Evolutionary conservation across 2,113 vertebrate species (phyloP).

Genomic region (Anas platyrhynchos): DNA sequence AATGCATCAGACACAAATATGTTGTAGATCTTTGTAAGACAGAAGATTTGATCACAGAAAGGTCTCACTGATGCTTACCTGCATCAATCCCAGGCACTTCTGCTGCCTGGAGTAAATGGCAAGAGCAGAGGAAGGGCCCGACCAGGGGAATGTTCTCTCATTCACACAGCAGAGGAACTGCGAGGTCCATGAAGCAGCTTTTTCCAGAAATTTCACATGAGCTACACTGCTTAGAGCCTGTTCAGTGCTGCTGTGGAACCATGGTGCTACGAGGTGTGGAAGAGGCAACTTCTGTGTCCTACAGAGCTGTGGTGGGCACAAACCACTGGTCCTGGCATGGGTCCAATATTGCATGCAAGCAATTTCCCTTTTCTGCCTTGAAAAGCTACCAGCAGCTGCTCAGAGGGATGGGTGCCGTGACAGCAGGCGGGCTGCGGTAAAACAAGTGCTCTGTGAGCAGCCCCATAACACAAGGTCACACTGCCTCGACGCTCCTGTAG

Average conservation of each 20-base stretch:
- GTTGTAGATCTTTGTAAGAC: neutral
- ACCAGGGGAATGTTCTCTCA: neutral
- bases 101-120: constrained; percentile 7
- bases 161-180: neutral
- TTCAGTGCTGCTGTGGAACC: fast-evolving
- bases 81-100: neutral
- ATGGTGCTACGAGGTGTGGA: fast-evolving
- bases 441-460: neutral
- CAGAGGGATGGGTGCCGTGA: neutral
- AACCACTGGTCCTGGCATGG: neutral
- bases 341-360: neutral
- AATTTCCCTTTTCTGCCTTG: neutral
- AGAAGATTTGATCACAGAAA: neutral
- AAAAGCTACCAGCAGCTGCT: neutral
- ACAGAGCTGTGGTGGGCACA: fast-evolving
- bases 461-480: neutral
- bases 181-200: neutral
- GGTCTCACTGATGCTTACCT: neutral
- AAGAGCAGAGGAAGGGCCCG: neutral
- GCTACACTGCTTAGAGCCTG: fast-evolving
- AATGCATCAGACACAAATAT: fast-evolving
- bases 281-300: neutral
- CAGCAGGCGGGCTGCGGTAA: neutral
- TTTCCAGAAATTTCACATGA: neutral
- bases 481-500: neutral